Percentiles rank a stretch among this genome's conserved stretches.
phyloP scores from a whole-genome alignment of 2,888 invertebrate species.

The Dendrolimus houi region DNA sequence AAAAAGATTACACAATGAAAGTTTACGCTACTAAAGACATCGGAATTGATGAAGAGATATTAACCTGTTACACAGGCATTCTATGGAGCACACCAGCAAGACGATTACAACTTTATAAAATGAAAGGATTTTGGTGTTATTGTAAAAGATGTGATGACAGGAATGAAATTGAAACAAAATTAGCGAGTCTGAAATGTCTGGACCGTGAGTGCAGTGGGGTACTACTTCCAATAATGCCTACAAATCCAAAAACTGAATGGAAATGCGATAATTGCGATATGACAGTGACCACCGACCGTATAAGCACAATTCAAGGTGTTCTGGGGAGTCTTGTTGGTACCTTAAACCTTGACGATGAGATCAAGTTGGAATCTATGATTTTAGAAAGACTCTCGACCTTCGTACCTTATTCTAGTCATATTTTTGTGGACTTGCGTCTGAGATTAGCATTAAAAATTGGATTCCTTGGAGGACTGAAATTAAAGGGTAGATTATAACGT shows the following conservation, averaged over 20 bases:
- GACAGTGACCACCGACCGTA: slow-evolving; percentile 48
- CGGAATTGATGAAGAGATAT: slow-evolving; percentile 75
- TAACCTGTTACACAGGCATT: slow-evolving; percentile 80
- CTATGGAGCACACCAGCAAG: slow-evolving; percentile 80
- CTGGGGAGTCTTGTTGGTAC: slow-evolving; percentile 74
- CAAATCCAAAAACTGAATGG: slow-evolving; percentile 68
- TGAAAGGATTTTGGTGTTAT: slow-evolving; percentile 80
- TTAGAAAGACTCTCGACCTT: slow-evolving; percentile 46
- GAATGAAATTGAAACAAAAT: slow-evolving; percentile 75
- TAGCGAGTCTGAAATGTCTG: slow-evolving; percentile 73
- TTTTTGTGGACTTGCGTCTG: slow-evolving; percentile 52
- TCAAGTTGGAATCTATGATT: slow-evolving; percentile 51
- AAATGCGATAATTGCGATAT: slow-evolving; percentile 70
- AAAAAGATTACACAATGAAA: slow-evolving; percentile 67
- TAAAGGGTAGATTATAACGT: slow-evolving; percentile 40
- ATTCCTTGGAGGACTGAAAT: slow-evolving; percentile 29
- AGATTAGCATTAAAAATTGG: slow-evolving; percentile 48
- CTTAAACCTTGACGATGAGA: slow-evolving; percentile 57
- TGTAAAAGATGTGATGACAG: slow-evolving; percentile 80
- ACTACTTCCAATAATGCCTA: slow-evolving; percentile 69
- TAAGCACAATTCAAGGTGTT: slow-evolving; percentile 56
- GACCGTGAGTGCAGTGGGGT: slow-evolving; percentile 66
- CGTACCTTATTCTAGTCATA: slow-evolving; percentile 51
- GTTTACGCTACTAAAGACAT: slow-evolving; percentile 77
- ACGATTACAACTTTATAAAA: slow-evolving; percentile 74